Percentiles rank a stretch among this genome's conserved stretches.
Evolutionary conservation across 2,113 vertebrate genomes (phyloP).

Genomic region (Zootoca vivipara): DNA sequence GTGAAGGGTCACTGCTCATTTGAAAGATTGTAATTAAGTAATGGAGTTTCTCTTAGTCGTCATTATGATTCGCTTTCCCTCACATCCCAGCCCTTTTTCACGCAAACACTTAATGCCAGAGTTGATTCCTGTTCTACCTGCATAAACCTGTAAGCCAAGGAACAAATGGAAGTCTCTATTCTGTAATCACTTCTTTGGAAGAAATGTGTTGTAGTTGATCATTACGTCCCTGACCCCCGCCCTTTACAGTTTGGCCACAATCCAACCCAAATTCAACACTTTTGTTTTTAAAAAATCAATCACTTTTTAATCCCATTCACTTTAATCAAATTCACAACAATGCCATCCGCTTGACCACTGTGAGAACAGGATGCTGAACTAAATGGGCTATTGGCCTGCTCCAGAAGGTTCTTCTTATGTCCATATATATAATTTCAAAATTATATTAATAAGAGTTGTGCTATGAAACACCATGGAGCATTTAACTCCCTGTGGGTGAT

Average conservation of each 20-base stretch:
- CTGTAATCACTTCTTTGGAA: neutral
- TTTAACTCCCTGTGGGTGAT: neutral
- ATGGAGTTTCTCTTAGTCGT: slow-evolving; percentile 55
- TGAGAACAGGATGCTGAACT: neutral
- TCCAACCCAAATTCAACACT: neutral
- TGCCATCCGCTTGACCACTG: no score
- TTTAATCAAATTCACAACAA: neutral
- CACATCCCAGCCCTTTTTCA: slow-evolving; percentile 46
- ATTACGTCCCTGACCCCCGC: no score
- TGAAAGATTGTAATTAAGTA: neutral
- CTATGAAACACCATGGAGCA: neutral
- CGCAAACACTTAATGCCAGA: slow-evolving; percentile 17
- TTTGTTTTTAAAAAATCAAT: neutral
- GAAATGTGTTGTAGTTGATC: neutral
- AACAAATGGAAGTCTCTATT: neutral
- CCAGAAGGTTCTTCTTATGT: no score
- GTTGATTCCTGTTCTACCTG: slow-evolving; percentile 33
- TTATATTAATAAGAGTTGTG: neutral
- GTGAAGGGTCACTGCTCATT: slow-evolving; percentile 39
- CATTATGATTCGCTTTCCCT: slow-evolving; percentile 50
- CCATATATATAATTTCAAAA: neutral
- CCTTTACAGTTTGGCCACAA: neutral
- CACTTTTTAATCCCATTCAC: neutral
- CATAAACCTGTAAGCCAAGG: slow-evolving; percentile 32
- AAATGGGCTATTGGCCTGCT: neutral